A percentile compares a stretch with the other conserved stretches of the same genome.
Evolutionary conservation across 2,888 invertebrate species (phyloP).

Genomic region (Caenorhabditis doughertyi): DNA sequence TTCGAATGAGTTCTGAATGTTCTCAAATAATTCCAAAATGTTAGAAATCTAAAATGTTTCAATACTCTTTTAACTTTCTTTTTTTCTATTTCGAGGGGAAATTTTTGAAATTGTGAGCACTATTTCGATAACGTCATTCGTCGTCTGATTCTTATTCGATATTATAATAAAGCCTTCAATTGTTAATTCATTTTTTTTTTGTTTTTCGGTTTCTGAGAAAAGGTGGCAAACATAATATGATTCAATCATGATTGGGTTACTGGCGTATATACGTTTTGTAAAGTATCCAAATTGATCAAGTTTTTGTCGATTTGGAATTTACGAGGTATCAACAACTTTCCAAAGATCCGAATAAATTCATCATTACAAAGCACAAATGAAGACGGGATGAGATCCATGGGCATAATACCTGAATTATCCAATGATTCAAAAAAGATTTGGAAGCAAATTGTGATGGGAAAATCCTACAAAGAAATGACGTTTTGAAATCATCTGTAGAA

Average conservation of each 20-base stretch:
- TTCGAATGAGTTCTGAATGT: conserved; percentile 44
- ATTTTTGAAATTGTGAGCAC: conserved; percentile 57
- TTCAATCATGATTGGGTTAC: background rate
- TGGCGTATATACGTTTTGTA: background rate
- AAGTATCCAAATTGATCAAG: too few species aligned
- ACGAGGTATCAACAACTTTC: too few species aligned
- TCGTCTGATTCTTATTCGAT: conserved; percentile 51
- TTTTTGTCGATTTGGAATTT: too few species aligned
- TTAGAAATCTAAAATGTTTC: conserved; percentile 30
- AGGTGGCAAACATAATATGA: background rate
- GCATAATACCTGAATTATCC: background rate
- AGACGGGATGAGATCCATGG: background rate
- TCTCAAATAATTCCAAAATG: conserved; percentile 3
- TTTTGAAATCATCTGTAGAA: too few species aligned
- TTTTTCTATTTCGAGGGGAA: conserved; percentile 54
- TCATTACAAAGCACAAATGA: background rate
- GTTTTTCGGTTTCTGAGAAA: background rate
- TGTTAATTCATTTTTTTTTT: conserved; percentile 25
- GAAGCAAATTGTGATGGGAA: background rate
- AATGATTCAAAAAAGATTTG: background rate
- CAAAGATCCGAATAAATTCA: background rate
- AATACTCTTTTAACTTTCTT: conserved; percentile 15
- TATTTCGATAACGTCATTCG: conserved; percentile 57
- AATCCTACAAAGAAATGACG: too few species aligned
- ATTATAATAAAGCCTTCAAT: conserved; percentile 36